Evolutionary conservation across 2,797 vertebrate species (phyloP), one percentile per base, ranked within the genome.

Genomic region (Stomatorhinus walkeri): DNA sequence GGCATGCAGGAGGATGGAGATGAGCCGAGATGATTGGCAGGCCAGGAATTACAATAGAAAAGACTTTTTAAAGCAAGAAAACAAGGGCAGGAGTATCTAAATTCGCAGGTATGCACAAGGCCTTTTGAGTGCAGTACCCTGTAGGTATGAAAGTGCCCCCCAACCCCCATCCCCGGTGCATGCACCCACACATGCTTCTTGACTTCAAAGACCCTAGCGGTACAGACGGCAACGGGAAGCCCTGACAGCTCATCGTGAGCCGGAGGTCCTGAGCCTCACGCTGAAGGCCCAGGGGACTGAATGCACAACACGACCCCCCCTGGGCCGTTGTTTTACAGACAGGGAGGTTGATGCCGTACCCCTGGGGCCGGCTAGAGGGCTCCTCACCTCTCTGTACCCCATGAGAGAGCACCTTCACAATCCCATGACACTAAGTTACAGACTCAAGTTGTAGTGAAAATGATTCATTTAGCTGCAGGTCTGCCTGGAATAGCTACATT

Each of bases 11-110:
- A 9, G 12, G 43, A 51, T 84, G 81, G 81, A 84, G 48, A 84
- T 46, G 43, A 84, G 81, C 81, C 24, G 46, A 12, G 81, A 24
- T 84, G 48, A 84, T 24, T 84, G 81, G 28, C 81, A 84, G 43
- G 76, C 7, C 14, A 40, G 43, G 22, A 48, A 84, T 84, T 28
- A 84, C 81, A 48, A 84, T 48, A 84, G 81, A 84, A 51, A 84
- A 84, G 46, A 28, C 81, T 24, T 28, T 48, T 84, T 46, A 84
- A 72, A 72, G 28, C 4, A 28, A 51, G 22, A 51, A 51, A 84
- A 84, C 43, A 84, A 48, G 43, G 22, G 81, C 81, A 28, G 81
- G 8, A 51, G 81, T 84, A 84, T 84, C 81, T 84, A 51, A 84
- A 84, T 84, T 84, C 43, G 46, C 9, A 49, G 46, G 81, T 51